Conservation (phyloP, 2,888 invertebrate species). For the Apamea monoglypha region DNA sequence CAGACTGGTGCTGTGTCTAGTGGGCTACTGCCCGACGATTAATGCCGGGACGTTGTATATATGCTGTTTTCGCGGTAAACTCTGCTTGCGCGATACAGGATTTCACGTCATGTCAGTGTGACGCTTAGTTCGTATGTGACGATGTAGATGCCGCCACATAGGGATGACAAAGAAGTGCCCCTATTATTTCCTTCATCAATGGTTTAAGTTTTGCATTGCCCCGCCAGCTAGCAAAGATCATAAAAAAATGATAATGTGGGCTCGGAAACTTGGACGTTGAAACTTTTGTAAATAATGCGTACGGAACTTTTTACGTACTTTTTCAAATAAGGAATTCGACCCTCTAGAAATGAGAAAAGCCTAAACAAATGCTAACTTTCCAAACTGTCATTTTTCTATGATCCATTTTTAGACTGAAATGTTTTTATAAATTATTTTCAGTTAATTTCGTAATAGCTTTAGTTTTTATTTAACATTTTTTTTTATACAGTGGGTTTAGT, state of each 20-base stretch:
- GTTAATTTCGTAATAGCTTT: constrained; percentile 82
- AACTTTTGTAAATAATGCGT: not conserved
- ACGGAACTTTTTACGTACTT: constrained; percentile 24
- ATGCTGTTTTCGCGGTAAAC: too few species aligned
- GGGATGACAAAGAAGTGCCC: not conserved
- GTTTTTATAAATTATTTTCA: constrained; percentile 87
- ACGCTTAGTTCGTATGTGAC: too few species aligned
- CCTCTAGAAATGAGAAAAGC: constrained; percentile 58
- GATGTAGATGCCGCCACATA: too few species aligned
- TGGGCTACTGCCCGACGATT: too few species aligned
- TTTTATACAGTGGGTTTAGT: constrained; percentile 73
- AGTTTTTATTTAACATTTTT: constrained; percentile 79
- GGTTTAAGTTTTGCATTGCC: not conserved
- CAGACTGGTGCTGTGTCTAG: too few species aligned
- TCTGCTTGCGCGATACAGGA: too few species aligned
- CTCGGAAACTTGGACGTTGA: not conserved
- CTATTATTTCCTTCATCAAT: not conserved
- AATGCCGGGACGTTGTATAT: too few species aligned
- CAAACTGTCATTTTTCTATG: constrained; percentile 78
- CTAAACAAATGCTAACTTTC: constrained; percentile 65
- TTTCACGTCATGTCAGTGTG: too few species aligned
- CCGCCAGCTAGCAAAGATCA: not conserved
- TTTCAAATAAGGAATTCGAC: constrained; percentile 61
- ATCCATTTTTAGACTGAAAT: constrained; percentile 81
- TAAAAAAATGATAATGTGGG: not conserved